Percentiles rank a stretch among this genome's conserved stretches.
These are phyloP conservation scores for Drosophila anomalata DNA, from an alignment of 2,888 invertebrate genomes.

Conservation along the genomic window DNA sequence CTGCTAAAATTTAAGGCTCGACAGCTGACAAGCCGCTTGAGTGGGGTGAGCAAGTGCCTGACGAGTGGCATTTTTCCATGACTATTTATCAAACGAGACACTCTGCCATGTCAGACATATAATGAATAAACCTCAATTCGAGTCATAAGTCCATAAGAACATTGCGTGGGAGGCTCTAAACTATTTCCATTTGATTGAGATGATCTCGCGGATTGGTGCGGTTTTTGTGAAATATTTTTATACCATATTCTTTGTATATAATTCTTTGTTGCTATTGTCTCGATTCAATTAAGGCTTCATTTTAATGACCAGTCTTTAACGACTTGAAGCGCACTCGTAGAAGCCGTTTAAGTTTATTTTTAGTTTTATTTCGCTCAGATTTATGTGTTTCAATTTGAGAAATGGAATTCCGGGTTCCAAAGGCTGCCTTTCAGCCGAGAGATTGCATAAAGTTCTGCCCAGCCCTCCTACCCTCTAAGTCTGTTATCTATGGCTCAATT, in stretches of 20 bases:
- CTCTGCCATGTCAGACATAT: conserved; percentile 20
- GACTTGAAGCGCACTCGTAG: conserved; percentile 58
- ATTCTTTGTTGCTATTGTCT: conserved; percentile 29
- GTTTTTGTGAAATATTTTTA: conserved; percentile 22
- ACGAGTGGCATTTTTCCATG: conserved; percentile 59
- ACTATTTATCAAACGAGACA: conserved; percentile 60
- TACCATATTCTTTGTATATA: conserved; percentile 1
- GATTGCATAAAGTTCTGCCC: conserved; percentile 1
- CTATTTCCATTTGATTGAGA: conserved; percentile 59
- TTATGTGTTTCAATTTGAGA: conserved; percentile 61
- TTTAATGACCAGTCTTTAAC: conserved; percentile 62
- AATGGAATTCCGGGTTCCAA: conserved; percentile 68
- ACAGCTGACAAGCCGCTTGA: conserved; percentile 64
- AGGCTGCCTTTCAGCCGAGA: conserved; percentile 22
- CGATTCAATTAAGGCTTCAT: conserved; percentile 43
- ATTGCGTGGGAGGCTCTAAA: conserved; percentile 62
- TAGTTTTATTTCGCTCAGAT: conserved; percentile 39
- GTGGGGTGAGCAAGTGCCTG: conserved; percentile 33
- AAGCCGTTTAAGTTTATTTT: conserved; percentile 38
- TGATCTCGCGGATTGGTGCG: conserved; percentile 45
- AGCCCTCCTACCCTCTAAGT: conserved; percentile 6
- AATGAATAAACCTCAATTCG: conserved; percentile 1
- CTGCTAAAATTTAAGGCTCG: conserved; percentile 39
- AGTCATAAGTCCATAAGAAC: conserved; percentile 32
- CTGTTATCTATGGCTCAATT: conserved; percentile 45